Conservation (phyloP, 2,113 vertebrate genomes). For the Lucifuga dentata region DNA sequence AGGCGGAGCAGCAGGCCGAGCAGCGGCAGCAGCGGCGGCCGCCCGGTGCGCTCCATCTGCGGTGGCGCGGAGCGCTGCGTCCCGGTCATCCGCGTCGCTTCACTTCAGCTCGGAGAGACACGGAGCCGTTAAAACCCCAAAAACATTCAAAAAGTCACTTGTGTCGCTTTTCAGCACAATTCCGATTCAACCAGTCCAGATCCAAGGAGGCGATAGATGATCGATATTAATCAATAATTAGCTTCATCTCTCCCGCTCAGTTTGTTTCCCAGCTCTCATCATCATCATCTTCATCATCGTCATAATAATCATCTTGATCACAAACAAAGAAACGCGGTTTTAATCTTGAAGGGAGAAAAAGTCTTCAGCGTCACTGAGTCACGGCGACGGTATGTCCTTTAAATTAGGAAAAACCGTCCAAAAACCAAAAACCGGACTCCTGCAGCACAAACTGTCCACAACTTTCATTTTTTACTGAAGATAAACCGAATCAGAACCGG, state of each 20-base stretch:
- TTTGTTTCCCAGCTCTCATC: conserved; percentile 24
- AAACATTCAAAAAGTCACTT: too few relatives aligned
- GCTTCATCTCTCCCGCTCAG: conserved; percentile 17
- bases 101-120: conserved; percentile 29
- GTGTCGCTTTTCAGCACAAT: too few relatives aligned
- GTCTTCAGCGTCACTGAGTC: background rate
- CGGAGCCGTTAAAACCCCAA: background rate
- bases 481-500: conserved; percentile 8
- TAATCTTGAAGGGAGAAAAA: background rate
- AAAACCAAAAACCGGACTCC: conserved; percentile 21
- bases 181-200: too few relatives aligned
- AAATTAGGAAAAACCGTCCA: too few relatives aligned
- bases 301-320: conserved; percentile 43
- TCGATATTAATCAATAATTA: background rate
- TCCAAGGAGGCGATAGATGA: too few relatives aligned
- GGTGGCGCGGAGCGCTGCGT: conserved; percentile 67
- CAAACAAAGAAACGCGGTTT: background rate
- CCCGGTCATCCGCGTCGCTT: conserved; percentile 49
- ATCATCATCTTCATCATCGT: too few relatives aligned
- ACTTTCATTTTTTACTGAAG: conserved; percentile 49
- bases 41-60: conserved; percentile 81
- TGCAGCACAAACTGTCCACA: background rate
- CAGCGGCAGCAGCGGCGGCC: conserved; percentile 80
- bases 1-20: conserved; percentile 83
- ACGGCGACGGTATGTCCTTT: too few relatives aligned